Base-by-base conservation (phyloP, 1,140 invertebrate species). In the Potamilus streckersoni region DNA sequence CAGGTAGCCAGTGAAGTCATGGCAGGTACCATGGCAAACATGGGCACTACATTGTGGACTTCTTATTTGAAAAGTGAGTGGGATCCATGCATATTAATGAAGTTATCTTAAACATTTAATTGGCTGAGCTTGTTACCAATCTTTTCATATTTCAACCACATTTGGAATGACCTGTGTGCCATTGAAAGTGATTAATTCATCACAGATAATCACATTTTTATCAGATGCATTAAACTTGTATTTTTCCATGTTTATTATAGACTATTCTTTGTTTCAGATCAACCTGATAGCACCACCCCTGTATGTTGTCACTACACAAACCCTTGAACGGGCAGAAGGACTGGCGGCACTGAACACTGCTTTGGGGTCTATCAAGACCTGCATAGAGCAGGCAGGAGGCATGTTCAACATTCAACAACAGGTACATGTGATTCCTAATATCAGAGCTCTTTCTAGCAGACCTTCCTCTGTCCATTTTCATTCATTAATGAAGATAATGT, bases 281-380 rank as follows among this genome's bases (percentile, higher is more conserved):
- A 99, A 99, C 91, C 91, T 99, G 68, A 99, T 99, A 88, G 98
- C 98, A 59, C 98, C 98, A 63, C 98, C 98, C 61, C 91, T 98
- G 79, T 99, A 98, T 92, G 97, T 99, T 68, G 97, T 99, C 93
- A 99, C 98, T 16, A 99, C 98, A 62, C 96, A 97, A 56, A 99
- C 98, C 6, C 95, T 98, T 60, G 98, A 99, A 88, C 96, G 97
- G 89, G 92, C 94, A 74, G 97, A 98, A 85, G 98, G 98, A 13
- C 91, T 99, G 60, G 95, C 94, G 90, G 93, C 95, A 17, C 90
- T 99, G 57, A 94, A 96, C 85, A 93, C 95, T 85, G 96, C 97
- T 20, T 95, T 99, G 74, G 94, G 95, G 77, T 93, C 94, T 81
- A 97, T 99, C 69, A 93, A 96, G 87, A 91, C 93, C 76, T 95